Conservation (phyloP, 1,140 invertebrate species). For the Pomacea maculata region DNA sequence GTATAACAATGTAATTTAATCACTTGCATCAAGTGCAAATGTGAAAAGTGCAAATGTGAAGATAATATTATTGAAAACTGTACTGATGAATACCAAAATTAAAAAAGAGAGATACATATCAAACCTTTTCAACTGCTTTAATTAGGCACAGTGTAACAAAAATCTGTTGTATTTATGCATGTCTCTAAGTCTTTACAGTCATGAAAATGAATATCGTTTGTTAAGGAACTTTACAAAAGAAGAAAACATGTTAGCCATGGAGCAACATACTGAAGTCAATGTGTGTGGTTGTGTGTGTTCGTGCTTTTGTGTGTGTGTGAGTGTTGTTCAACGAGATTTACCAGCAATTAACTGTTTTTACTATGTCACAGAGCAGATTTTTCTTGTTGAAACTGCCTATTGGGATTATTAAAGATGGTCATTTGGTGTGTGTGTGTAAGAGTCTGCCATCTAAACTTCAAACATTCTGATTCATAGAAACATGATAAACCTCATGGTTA, state of each 20-base stretch:
- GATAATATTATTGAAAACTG: too few relatives aligned
- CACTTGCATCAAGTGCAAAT: too few relatives aligned
- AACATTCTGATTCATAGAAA: neutral
- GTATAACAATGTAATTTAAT: too few relatives aligned
- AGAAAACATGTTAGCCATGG: neutral
- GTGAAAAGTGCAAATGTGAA: too few relatives aligned
- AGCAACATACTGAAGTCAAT: neutral
- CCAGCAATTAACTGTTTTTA: too few relatives aligned
- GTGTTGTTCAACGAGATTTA: too few relatives aligned
- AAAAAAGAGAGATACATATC: too few relatives aligned
- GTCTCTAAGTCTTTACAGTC: neutral
- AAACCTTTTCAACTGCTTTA: too few relatives aligned
- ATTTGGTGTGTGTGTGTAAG: neutral
- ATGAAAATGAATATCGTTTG: neutral
- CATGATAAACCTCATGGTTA: too few relatives aligned
- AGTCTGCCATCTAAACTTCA: neutral
- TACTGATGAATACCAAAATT: neutral
- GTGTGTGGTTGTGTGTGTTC: neutral
- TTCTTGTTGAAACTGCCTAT: too few relatives aligned
- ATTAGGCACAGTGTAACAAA: neutral
- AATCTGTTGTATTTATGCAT: neutral
- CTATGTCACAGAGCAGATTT: too few relatives aligned
- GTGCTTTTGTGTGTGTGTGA: neutral
- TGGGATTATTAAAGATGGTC: too few relatives aligned
- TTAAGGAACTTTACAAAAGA: neutral